Conservation (phyloP, 1,140 invertebrate species). For the Caerostris darwini region DNA sequence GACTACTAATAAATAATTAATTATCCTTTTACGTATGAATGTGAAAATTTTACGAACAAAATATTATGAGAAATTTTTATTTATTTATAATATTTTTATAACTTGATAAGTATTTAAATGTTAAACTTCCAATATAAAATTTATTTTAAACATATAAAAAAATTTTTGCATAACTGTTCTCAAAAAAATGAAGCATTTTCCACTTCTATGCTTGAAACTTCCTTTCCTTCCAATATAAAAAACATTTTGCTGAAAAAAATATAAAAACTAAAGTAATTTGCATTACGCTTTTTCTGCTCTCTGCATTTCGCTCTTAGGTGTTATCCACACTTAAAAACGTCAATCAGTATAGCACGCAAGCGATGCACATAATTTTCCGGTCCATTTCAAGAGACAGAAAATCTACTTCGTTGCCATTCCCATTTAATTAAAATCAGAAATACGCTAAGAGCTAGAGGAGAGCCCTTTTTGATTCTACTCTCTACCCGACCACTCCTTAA, state of each 20-base stretch:
- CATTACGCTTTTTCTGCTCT: background rate
- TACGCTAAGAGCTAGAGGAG: slow-evolving; percentile 13
- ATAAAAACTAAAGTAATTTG: background rate
- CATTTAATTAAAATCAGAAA: slow-evolving; percentile 34
- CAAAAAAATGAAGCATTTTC: too few species aligned
- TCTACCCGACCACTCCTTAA: background rate
- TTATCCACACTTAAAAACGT: background rate
- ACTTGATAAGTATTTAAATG: too few species aligned
- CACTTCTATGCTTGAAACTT: background rate
- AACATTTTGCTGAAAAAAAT: background rate
- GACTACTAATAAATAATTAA: too few species aligned
- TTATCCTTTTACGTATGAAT: too few species aligned
- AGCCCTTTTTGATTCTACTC: background rate
- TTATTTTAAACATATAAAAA: too few species aligned
- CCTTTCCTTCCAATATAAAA: background rate
- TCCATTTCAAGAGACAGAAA: background rate
- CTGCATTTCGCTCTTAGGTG: background rate
- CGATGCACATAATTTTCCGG: background rate
- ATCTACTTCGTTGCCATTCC: background rate
- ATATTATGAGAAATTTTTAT: too few species aligned
- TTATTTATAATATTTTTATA: too few species aligned
- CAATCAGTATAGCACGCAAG: background rate
- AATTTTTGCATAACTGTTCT: too few species aligned
- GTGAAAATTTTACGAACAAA: too few species aligned
- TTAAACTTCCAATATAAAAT: too few species aligned